These are phyloP conservation scores for Hyles vespertilio DNA, from an alignment of 1,140 invertebrate species.

Conservation along the genomic window DNA sequence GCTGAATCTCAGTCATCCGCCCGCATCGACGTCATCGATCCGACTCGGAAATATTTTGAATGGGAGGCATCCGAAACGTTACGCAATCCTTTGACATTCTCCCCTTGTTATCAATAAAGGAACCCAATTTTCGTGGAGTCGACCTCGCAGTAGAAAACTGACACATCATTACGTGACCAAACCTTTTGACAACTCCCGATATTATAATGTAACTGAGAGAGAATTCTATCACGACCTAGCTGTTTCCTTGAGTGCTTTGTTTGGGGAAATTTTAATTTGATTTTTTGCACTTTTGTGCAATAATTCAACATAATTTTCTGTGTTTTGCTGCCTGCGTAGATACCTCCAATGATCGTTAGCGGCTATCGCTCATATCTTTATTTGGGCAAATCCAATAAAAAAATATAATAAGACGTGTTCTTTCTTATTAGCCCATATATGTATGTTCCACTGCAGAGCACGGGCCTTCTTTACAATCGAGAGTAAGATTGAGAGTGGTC, in stretches of 20 bases:
- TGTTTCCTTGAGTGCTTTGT: conserved; percentile 2
- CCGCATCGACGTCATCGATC: background rate
- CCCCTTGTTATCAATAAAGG: conserved; percentile 44
- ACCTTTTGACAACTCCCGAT: conserved; percentile 35
- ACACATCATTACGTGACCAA: conserved; percentile 61
- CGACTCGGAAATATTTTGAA: conserved; percentile 10
- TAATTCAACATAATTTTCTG: too few relatives aligned
- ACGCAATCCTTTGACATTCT: conserved; percentile 17
- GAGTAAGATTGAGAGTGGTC: too few relatives aligned
- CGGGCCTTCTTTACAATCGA: too few relatives aligned
- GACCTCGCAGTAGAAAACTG: conserved; percentile 38
- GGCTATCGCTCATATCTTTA: too few relatives aligned
- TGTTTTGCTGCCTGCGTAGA: too few relatives aligned
- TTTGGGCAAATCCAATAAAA: too few relatives aligned
- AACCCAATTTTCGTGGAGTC: conserved; percentile 49
- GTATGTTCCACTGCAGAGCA: too few relatives aligned
- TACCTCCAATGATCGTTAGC: too few relatives aligned
- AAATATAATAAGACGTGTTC: too few relatives aligned
- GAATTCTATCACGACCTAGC: background rate
- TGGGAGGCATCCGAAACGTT: conserved; percentile 4
- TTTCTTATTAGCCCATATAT: too few relatives aligned
- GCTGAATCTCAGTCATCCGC: too few relatives aligned
- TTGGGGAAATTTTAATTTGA: background rate
- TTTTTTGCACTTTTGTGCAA: too few relatives aligned
- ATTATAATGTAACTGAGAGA: conserved; percentile 20